Evolutionary conservation across 2,113 vertebrate genomes (phyloP).

Genomic region (Atrichornis clamosus): DNA sequence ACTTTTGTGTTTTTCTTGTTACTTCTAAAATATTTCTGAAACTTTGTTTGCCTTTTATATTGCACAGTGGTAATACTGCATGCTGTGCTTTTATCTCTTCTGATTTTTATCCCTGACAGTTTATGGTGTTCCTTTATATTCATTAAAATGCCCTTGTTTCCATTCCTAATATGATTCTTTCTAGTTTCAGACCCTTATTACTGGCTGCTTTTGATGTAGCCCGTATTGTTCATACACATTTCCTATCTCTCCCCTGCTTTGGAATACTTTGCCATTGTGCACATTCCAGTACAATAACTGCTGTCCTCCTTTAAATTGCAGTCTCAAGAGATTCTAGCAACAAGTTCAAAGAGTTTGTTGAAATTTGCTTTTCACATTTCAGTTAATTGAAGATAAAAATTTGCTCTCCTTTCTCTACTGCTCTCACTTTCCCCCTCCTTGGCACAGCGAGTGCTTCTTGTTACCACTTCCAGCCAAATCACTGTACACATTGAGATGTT

Average conservation of each 20-base stretch:
- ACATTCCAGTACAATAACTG: not conserved
- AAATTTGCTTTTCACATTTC: conserved; percentile 47
- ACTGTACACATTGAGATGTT: conserved; percentile 49
- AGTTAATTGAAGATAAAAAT: conserved; percentile 52
- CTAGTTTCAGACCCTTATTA: conserved; percentile 49
- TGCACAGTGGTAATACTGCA: conserved; percentile 37
- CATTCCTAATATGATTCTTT: conserved; percentile 46
- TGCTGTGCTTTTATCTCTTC: conserved; percentile 57
- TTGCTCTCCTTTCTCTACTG: not conserved
- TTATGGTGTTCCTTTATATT: conserved; percentile 55
- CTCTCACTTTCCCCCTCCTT: conserved; percentile 15
- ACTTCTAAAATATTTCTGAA: conserved; percentile 50
- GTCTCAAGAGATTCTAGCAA: conserved; percentile 26
- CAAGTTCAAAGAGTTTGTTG: conserved; percentile 53
- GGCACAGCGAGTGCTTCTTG: conserved; percentile 28
- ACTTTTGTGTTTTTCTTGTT: conserved; percentile 17
- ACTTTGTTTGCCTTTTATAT: conserved; percentile 60
- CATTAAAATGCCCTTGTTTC: conserved; percentile 60
- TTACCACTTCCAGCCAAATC: conserved; percentile 65
- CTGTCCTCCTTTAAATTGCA: not conserved
- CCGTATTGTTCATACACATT: not conserved
- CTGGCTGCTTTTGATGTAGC: conserved; percentile 54
- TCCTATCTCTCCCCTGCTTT: conserved; percentile 4
- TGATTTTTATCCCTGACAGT: conserved; percentile 57
- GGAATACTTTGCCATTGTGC: not conserved